phyloP scores from a whole-genome alignment of 2,797 vertebrate genomes.

The Linurgus olivaceus region DNA sequence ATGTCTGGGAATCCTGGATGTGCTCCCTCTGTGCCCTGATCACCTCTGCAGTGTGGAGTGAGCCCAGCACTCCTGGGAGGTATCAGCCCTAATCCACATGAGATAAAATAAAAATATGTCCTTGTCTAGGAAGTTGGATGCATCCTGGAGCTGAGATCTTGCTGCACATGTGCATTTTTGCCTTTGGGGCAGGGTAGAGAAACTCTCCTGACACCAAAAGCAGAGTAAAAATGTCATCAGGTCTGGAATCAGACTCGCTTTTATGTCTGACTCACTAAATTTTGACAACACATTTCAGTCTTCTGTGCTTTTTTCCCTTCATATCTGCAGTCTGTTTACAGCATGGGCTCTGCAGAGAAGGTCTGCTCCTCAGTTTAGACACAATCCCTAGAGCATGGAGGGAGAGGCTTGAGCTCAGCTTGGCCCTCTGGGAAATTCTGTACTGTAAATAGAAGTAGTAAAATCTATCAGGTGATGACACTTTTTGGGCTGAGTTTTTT shows the following conservation, averaged over 20 bases:
- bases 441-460: constrained; percentile 43
- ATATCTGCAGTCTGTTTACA: not conserved
- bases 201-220: not conserved
- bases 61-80: not conserved
- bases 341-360: not conserved
- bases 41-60: not conserved
- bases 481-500: constrained; percentile 53
- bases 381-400: not conserved
- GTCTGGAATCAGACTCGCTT: not conserved
- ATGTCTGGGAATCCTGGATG: not conserved
- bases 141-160: not conserved
- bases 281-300: not conserved
- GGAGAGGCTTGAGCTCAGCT: not conserved
- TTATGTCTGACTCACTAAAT: not conserved
- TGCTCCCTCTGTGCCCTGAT: not conserved
- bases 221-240: not conserved
- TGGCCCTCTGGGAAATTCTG: constrained; percentile 6
- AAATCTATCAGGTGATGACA: constrained; percentile 63
- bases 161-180: not conserved
- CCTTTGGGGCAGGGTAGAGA: not conserved
- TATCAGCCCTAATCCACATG: not conserved
- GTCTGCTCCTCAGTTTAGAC: not conserved
- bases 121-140: not conserved
- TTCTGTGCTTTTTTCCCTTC: not conserved
- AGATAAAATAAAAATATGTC: not conserved